phyloP scores from a whole-genome alignment of 2,113 vertebrate species.

The Lonchura striata region DNA sequence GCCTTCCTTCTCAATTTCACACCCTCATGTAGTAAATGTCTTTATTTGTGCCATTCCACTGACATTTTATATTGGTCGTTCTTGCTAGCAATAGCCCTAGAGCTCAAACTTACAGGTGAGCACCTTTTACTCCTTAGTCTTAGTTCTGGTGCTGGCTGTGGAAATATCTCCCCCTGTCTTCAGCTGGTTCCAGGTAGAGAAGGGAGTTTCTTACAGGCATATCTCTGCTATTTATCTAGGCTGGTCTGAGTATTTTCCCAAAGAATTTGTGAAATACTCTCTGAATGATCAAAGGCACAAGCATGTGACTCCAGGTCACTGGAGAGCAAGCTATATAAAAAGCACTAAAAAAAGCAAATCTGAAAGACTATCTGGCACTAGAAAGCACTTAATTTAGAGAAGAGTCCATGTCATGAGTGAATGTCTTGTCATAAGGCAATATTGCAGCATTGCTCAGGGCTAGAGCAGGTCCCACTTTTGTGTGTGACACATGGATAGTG shows the following conservation, averaged over 20 bases:
- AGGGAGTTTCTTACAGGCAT: neutral
- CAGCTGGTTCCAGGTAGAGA: neutral
- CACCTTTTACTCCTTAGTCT: neutral
- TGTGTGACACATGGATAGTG: neutral
- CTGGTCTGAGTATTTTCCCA: neutral
- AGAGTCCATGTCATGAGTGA: neutral
- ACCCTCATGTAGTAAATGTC: neutral
- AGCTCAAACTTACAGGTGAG: neutral
- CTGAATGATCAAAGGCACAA: neutral
- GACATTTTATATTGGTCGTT: neutral
- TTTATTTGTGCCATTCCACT: neutral
- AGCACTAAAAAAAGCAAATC: neutral
- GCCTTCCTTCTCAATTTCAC: neutral
- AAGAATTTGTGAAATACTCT: conserved; percentile 5
- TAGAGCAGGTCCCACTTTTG: neutral
- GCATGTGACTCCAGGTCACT: conserved; percentile 4
- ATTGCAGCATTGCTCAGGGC: neutral
- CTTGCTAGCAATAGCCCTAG: neutral
- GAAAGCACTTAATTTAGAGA: conserved; percentile 30
- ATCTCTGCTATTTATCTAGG: neutral
- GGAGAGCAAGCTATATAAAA: conserved; percentile 2
- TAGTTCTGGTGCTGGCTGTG: neutral
- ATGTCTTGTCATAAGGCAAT: neutral
- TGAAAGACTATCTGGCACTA: neutral
- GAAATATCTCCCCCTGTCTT: conserved; percentile 45